Conservation (phyloP, 2,888 invertebrate genomes). For the Allolobophora icterica region DNA sequence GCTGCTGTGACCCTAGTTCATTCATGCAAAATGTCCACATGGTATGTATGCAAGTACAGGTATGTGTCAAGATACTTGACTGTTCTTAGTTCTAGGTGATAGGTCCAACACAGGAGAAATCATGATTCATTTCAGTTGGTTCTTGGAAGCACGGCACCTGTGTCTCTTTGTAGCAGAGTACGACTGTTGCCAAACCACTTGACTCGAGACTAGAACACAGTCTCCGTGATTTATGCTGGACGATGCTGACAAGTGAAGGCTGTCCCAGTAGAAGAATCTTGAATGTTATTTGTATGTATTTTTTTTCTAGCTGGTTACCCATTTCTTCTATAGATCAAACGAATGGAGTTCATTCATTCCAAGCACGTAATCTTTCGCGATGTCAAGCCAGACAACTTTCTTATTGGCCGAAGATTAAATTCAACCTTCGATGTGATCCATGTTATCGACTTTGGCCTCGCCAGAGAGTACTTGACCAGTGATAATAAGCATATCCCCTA, state of each 20-base stretch:
- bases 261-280: not conserved
- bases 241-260: not conserved
- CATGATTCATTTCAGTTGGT: too few species aligned
- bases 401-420: slow-evolving; percentile 94
- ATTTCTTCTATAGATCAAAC: slow-evolving; percentile 79
- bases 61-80: too few species aligned
- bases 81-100: too few species aligned
- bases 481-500: slow-evolving; percentile 98
- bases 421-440: slow-evolving; percentile 98
- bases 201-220: not conserved
- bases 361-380: slow-evolving; percentile 98
- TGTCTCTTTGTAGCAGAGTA: not conserved
- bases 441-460: slow-evolving; percentile 99
- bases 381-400: slow-evolving; percentile 99
- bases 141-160: too few species aligned
- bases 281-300: not conserved
- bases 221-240: not conserved
- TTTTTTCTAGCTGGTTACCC: slow-evolving; percentile 17
- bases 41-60: too few species aligned
- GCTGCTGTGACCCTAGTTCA: too few species aligned
- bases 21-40: too few species aligned
- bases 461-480: slow-evolving; percentile 99
- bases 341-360: slow-evolving; percentile 99
- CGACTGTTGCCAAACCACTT: not conserved
- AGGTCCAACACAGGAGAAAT: too few species aligned